phyloP scores from a whole-genome alignment of 1,140 invertebrate species.

The Zelostemma sp. region DNA sequence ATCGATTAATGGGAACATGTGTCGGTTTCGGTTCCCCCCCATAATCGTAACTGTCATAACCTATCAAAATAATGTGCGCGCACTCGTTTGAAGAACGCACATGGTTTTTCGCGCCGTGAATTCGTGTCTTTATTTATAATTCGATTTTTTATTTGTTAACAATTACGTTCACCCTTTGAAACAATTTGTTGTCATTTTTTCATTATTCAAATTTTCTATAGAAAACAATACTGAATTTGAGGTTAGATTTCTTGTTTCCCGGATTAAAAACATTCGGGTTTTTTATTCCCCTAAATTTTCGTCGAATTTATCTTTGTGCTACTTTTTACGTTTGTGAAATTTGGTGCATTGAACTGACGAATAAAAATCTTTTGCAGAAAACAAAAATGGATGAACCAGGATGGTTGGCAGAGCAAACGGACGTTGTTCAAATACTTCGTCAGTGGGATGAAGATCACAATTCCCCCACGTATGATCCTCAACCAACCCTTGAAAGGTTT shows the following conservation, averaged over 20 bases:
- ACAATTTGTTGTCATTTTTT: no score
- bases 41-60: slow-evolving; percentile 13
- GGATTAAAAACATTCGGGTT: no score
- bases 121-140: neutral
- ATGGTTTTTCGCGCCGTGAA: slow-evolving; percentile 4
- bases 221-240: neutral
- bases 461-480: slow-evolving; percentile 77
- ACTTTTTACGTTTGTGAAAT: neutral
- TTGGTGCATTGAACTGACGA: neutral
- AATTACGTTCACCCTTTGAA: no score
- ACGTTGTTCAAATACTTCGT: slow-evolving; percentile 76
- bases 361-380: neutral
- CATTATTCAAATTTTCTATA: no score
- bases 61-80: neutral
- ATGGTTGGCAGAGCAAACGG: slow-evolving; percentile 66
- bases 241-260: neutral
- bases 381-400: slow-evolving; percentile 62
- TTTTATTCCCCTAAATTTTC: no score
- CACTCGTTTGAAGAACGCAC: slow-evolving; percentile 12
- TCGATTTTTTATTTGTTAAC: neutral
- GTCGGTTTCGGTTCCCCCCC: no score
- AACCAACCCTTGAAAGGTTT: slow-evolving; percentile 77
- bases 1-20: no score
- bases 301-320: no score
- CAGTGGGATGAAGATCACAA: slow-evolving; percentile 82